These are phyloP conservation scores for Alouatta caraya DNA, from an alignment of 2,797 vertebrate species.

Conservation along the genomic window DNA sequence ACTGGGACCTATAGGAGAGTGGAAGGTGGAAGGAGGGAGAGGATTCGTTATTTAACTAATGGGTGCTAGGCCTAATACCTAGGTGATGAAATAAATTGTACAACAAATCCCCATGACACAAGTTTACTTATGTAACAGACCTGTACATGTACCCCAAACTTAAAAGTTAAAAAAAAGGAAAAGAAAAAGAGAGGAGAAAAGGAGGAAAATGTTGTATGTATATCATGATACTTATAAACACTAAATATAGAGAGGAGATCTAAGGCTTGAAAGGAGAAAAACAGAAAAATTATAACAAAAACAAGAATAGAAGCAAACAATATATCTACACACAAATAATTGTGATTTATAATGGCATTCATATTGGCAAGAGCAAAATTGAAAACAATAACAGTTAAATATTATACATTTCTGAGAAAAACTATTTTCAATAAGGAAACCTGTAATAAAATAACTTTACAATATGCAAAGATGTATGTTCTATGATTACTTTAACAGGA, in stretches of 20 bases:
- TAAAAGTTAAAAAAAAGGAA: no score
- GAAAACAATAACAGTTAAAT: neutral
- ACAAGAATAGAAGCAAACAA: neutral
- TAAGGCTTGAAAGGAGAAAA: neutral
- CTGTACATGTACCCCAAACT: no score
- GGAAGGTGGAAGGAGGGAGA: no score
- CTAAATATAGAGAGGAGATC: neutral
- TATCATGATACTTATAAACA: neutral
- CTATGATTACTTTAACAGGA: neutral
- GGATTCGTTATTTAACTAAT: no score
- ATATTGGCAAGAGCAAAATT: neutral
- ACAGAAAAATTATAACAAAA: neutral
- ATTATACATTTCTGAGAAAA: neutral
- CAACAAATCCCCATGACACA: no score
- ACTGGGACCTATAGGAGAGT: no score
- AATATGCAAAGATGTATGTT: neutral
- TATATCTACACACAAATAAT: neutral
- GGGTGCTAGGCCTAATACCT: no score
- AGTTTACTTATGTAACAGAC: no score
- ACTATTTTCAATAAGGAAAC: neutral
- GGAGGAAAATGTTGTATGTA: neutral
- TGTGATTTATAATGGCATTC: neutral
- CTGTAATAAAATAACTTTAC: neutral
- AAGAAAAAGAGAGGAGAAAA: no score
- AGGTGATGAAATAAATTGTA: no score